Evolutionary conservation across 2,113 vertebrate species (phyloP).

Genomic region (Sebastes fasciatus): DNA sequence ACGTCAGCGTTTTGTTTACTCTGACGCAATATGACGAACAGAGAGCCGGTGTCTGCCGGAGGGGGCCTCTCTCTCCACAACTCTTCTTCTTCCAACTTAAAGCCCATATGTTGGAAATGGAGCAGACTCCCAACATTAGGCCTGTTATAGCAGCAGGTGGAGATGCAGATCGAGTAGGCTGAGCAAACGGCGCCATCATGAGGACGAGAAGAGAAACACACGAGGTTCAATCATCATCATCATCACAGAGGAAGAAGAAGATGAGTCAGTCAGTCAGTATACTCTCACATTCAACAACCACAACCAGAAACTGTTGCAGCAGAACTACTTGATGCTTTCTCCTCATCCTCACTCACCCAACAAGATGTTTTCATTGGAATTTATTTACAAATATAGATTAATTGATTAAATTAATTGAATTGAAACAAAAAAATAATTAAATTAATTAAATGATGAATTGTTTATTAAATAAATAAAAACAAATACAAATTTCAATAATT

Average conservation of each 20-base stretch:
- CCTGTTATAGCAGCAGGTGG: background rate
- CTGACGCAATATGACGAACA: slow-evolving; percentile 82
- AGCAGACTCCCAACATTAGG: slow-evolving; percentile 23
- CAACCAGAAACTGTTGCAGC: background rate
- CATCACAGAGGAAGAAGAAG: background rate
- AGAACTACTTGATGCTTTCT: background rate
- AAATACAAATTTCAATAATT: too few species aligned
- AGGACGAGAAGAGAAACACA: slow-evolving; percentile 35
- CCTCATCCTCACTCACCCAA: too few species aligned
- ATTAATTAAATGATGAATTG: too few species aligned
- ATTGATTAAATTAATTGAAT: too few species aligned
- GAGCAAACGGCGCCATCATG: slow-evolving; percentile 73
- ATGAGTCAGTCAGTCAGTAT: background rate
- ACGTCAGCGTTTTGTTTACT: slow-evolving; percentile 72
- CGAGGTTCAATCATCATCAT: slow-evolving; percentile 6
- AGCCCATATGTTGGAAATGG: slow-evolving; percentile 22
- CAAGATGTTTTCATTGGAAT: background rate
- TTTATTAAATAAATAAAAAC: too few species aligned
- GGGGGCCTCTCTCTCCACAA: slow-evolving; percentile 33
- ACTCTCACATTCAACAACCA: background rate
- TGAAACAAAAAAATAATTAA: too few species aligned
- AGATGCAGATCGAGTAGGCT: slow-evolving; percentile 13
- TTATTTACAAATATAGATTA: background rate
- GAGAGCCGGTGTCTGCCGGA: slow-evolving; percentile 44
- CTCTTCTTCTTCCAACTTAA: slow-evolving; percentile 42